Base-by-base conservation (phyloP, 64 coral and sea anemone genomes). In the Actinia equina region DNA sequence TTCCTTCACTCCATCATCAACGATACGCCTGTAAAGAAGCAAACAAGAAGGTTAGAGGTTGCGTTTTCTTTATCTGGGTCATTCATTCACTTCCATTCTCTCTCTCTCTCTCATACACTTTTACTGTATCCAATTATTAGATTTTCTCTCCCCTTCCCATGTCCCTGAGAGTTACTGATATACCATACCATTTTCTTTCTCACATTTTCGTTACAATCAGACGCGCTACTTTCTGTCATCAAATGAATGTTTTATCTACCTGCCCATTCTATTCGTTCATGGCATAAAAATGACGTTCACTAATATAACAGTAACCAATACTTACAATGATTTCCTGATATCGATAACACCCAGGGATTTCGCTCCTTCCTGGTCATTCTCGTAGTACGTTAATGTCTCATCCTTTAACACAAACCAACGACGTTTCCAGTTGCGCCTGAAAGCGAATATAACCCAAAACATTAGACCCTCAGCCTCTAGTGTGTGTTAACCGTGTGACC, bases 351-450 rank as follows among this genome's bases (percentile, higher is more conserved):
- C 93, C 76, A 93, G 77, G 9, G 88, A 86, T 43, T 99, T 99
- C 15, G 97, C 88, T 42, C 93, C 93, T 80, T 99, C 97, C 42
- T 87, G 82, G 86, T 99, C 97, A 27, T 80, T 99, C 55, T 99
- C 97, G n/a, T 99, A 90, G 61, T 99, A 99, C 2, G 93, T 99
- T 26, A 99, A 56, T 41, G 92, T 86, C 20, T 91, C 90, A 60
- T 95, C 93, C 55, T 95, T 95, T 85, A 99, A 77, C 27, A 99
- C 97, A 86, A 99, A 99, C 97, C 97, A 99, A 54, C 97, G 85
- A 17, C 97, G 87, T 78, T 99, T 99, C 97, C 97, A 99, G 71
- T 99, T 99, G 3, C 97, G 93, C 52, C 97, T 99, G 52, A 30
- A 27, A 61, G 12, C 14, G 9, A 42, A 77, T 22, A 14, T 0